Percentiles rank a stretch among this genome's conserved stretches.
Conservation (phyloP, 2,797 vertebrate genomes). For the Nyctibius grandis region DNA sequence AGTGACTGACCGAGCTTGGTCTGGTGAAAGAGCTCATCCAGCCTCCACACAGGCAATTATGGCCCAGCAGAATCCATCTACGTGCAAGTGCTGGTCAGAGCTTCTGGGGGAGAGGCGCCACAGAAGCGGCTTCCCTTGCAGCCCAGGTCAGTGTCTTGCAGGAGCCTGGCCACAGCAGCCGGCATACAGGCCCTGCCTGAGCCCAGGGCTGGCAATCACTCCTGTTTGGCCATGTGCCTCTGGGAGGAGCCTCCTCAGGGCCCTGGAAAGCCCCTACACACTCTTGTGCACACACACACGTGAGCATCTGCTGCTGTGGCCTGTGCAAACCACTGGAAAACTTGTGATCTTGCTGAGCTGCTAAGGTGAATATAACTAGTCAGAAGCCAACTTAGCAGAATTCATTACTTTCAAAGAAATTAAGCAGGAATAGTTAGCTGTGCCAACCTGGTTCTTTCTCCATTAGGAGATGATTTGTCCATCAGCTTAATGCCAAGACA, state of each 20-base stretch:
- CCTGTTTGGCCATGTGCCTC: background rate
- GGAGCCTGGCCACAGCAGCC: background rate
- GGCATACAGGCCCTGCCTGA: background rate
- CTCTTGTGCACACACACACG: rapidly evolving
- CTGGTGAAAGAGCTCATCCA: background rate
- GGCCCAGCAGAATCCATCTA: background rate
- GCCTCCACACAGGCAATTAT: background rate
- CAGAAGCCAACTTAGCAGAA: background rate
- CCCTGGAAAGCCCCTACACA: background rate
- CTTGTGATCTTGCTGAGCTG: background rate
- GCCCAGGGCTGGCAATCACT: background rate
- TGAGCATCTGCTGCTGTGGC: background rate
- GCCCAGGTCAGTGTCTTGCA: background rate
- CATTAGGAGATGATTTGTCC: background rate
- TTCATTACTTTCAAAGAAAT: background rate
- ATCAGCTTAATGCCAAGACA: background rate
- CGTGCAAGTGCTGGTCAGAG: rapidly evolving
- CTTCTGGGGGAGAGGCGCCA: rapidly evolving
- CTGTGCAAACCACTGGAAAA: background rate
- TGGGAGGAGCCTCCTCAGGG: background rate
- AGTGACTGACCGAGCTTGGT: background rate
- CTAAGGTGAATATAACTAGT: background rate
- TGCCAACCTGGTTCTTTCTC: background rate
- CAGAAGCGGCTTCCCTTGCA: background rate
- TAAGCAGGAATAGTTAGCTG: background rate